Base-by-base conservation (phyloP, 2,113 vertebrate genomes). In the Urocitellus parryii region DNA sequence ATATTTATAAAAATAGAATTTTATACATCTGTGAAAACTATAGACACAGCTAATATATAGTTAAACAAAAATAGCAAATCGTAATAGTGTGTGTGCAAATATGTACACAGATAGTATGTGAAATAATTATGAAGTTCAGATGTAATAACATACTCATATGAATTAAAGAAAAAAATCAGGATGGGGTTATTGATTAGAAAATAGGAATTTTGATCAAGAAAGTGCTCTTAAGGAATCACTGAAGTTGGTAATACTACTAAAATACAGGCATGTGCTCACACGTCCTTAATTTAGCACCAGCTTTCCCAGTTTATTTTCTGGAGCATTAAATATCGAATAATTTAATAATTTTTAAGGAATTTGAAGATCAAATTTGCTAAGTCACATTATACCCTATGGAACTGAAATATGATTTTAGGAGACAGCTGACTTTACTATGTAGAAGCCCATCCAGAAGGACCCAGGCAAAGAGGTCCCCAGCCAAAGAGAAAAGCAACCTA, bases 1-100 rank as follows among this genome's bases (percentile, higher is more conserved):
- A 17, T n/a, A 65, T 78, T 91, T 78, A 94, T 48, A 73, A 73
- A 96, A 96, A 39, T 48, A 32, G 45, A 81, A 8, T 65, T 24
- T 8, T 17, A 65, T 25, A n/a, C 13, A 51, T 45, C 76, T 86
- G 13, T 90, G 61, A 77, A 92, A 94, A 90, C 76, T 34, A 67
- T 22, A 79, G 25, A 86, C 76, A 83, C 29, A 68, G 20, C 68
- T 81, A 25, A 63, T 63, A 63, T 27, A 27, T 25, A 63, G 3
- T 37, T 63, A 65, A 39, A 6, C 67, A 70, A 78, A 93, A 93
- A 87, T 4, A 58, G 22, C 61, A 90, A 61, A 42, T 13, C 61
- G 5, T 45, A 48, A 74, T 0, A 37, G 27, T 91, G 24, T 63
- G 9, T 63, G 24, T 63, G 3, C 32, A 48, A 12, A 61, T 61